Evolutionary conservation across 2,888 invertebrate genomes (phyloP), one percentile per base, ranked within the genome.

Genomic region (Drosophila atripex): DNA sequence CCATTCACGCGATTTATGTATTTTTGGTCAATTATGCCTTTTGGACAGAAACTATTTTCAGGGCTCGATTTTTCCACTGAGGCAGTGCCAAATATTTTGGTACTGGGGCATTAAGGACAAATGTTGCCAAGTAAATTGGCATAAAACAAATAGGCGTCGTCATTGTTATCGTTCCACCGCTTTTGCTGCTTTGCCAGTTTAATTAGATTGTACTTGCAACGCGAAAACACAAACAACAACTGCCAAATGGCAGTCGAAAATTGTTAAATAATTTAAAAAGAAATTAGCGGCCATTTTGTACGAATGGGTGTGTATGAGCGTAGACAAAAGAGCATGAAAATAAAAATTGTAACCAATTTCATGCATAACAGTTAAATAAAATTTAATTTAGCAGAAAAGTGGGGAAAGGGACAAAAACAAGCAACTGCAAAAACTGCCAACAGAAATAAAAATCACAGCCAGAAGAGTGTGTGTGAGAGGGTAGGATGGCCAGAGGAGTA

Each of bases 221-320:
- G 30, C 30, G 28, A 12, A n/a, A 14, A 41, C 9, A 43, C 55
- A 35, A 45, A 23, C 76, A 69, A 59, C 75, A 54, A 58, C 47
- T 41, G 59, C 28, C 38, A 70, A 71, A 68, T 66, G 65, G 52
- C 70, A 68, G 71, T 60, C 71, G 80, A 58, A 74, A 86, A 86
- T 84, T 78, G 77, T 86, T 83, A 80, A 83, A 83, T 86, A 77
- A 83, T 83, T 83, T 83, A 80, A 84, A 84, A 86, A 80, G 78
- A 84, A 86, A 86, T 86, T 80, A 86, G 80, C 77, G 72, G 65
- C 71, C 71, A 78, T 73, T 75, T 60, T 49, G 32, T 38, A 12
- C 54, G 49, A 57, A 43, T 54, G 71, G 61, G 39, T 46, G 50
- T 66, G 50, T 55, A 30, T 11, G 46, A 16, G 56, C 16, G 25